Conservation (phyloP, 1,140 invertebrate genomes). For the Olivierus martensii region DNA sequence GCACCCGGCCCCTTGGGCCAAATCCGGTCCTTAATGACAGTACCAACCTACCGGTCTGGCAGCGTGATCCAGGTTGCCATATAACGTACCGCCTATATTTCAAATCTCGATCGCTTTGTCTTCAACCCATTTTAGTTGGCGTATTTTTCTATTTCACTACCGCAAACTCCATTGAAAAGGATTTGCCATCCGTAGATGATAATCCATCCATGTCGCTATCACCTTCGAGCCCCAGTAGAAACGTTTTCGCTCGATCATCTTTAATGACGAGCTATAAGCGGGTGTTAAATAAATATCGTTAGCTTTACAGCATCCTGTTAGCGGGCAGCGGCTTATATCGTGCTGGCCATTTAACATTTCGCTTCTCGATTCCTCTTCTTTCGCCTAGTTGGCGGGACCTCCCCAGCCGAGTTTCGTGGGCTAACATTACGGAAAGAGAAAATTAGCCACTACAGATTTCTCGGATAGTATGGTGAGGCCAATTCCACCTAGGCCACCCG, state of each 20-base stretch:
- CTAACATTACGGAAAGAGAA: no score
- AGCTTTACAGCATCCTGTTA: neutral
- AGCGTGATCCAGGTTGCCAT: neutral
- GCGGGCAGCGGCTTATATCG: neutral
- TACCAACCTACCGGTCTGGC: no score
- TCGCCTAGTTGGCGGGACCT: no score
- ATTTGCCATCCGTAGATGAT: neutral
- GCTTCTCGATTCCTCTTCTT: no score
- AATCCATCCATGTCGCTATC: neutral
- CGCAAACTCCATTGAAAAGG: neutral
- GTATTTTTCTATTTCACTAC: neutral
- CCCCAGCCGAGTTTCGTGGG: no score
- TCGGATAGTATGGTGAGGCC: no score
- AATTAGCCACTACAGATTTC: no score
- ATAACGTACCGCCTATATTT: neutral
- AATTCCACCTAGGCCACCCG: no score
- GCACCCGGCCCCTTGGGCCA: no score
- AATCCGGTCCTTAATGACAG: no score
- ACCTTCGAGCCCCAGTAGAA: neutral
- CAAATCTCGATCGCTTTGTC: neutral
- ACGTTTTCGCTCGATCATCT: neutral
- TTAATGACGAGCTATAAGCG: neutral
- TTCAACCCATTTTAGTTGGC: neutral
- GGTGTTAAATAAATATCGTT: neutral
- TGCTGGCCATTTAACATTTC: no score